Conservation (phyloP, 2,797 vertebrate genomes). For the Neostethus bicornis region DNA sequence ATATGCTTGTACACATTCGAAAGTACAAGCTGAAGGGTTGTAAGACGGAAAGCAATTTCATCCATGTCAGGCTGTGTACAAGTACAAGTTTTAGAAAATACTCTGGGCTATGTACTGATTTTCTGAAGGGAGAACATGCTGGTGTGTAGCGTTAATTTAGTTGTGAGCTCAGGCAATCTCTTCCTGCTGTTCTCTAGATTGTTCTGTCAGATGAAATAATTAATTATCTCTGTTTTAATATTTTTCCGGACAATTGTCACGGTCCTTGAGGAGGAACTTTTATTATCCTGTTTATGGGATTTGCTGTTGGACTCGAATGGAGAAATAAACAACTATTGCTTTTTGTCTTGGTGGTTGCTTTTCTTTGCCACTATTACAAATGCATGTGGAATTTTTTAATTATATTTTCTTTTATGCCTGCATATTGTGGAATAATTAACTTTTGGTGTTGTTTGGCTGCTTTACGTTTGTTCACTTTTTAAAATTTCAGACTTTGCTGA, state of each 20-base stretch:
- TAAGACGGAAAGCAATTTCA: conserved; percentile 47
- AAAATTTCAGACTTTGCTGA: not conserved
- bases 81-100: conserved; percentile 39
- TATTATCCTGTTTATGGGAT: conserved; percentile 62
- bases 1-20: conserved; percentile 41
- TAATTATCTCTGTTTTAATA: conserved; percentile 33
- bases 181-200: conserved; percentile 35
- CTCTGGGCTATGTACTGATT: conserved; percentile 6
- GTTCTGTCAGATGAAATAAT: conserved; percentile 52
- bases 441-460: not conserved
- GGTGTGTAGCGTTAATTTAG: conserved; percentile 47
- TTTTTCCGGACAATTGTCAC: conserved; percentile 31
- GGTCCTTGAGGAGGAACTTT: conserved; percentile 25
- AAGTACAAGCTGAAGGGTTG: conserved; percentile 35
- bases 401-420: conserved; percentile 16
- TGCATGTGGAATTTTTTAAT: conserved; percentile 35
- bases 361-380: conserved; percentile 36
- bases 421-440: conserved; percentile 38
- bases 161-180: conserved; percentile 9
- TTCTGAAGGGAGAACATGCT: conserved; percentile 22
- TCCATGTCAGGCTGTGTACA: conserved; percentile 43
- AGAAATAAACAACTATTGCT: conserved; percentile 40
- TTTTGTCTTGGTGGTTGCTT: conserved; percentile 33
- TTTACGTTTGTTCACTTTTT: not conserved
- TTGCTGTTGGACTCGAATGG: conserved; percentile 37